These are phyloP conservation scores for Sciurus niger DNA, from an alignment of 2,113 vertebrate species.

Conservation along the genomic window DNA sequence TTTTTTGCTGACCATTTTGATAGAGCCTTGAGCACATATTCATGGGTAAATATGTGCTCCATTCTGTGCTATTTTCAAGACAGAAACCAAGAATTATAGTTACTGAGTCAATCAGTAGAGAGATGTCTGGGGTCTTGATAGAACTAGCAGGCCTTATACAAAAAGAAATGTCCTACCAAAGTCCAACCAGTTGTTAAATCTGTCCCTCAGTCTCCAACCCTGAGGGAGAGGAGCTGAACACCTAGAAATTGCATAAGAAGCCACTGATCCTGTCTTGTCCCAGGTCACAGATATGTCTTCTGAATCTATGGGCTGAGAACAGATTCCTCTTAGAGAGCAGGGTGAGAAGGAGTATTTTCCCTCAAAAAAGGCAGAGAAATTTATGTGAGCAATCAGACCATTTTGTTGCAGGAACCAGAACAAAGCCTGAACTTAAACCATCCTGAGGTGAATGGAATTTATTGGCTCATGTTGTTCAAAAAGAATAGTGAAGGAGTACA, in stretches of 20 bases:
- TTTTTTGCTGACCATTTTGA: neutral
- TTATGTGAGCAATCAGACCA: neutral
- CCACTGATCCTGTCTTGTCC: neutral
- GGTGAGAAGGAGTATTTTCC: neutral
- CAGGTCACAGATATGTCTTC: neutral
- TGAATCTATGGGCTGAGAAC: neutral
- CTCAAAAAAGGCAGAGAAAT: neutral
- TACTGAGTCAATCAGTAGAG: neutral
- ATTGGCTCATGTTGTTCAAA: neutral
- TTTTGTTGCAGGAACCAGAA: neutral
- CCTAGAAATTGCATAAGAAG: neutral
- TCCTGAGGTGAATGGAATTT: neutral
- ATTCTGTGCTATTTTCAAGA: neutral
- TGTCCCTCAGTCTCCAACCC: neutral
- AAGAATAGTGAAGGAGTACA: neutral
- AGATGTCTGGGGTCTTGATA: neutral
- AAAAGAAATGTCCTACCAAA: neutral
- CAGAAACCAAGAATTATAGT: slow-evolving; percentile 23
- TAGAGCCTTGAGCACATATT: neutral
- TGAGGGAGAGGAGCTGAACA: neutral
- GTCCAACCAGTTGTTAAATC: neutral
- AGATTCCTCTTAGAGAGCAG: neutral
- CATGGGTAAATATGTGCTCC: neutral
- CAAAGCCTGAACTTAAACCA: neutral
- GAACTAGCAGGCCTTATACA: neutral